A percentile compares a stretch with the other conserved stretches of the same genome.
Evolutionary conservation across 2,888 invertebrate genomes (phyloP).

Genomic region (Peribatodes rhomboidaria): DNA sequence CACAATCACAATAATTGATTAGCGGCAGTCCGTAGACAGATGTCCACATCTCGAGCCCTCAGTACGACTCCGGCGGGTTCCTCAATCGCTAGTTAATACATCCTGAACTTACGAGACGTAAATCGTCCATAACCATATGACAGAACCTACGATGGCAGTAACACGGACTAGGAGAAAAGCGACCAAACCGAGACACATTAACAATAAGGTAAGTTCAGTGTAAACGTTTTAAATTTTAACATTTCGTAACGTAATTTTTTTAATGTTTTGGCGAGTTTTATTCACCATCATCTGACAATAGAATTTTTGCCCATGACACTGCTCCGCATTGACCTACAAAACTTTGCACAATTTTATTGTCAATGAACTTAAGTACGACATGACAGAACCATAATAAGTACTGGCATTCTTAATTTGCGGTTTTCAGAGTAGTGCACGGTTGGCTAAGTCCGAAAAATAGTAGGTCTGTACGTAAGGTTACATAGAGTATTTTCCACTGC

Average conservation of each 20-base stretch:
- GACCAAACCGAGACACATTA: constrained; percentile 8
- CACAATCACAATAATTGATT: constrained; percentile 53
- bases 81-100: constrained; percentile 50
- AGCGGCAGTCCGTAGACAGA: constrained; percentile 47
- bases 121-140: constrained; percentile 4
- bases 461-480: neutral
- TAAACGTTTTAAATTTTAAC: neutral
- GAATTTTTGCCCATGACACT: constrained; percentile 18
- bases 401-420: constrained; percentile 3
- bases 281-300: constrained; percentile 30
- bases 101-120: constrained; percentile 24
- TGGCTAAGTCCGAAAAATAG: neutral
- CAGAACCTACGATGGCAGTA: constrained; percentile 11
- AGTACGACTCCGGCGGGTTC: constrained; percentile 53
- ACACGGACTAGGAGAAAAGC: constrained; percentile 6
- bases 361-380: constrained; percentile 3
- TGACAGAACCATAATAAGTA: constrained; percentile 4
- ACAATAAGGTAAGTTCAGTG: constrained; percentile 27
- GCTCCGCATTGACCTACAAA: constrained; percentile 23
- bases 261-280: neutral
- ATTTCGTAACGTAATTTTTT: constrained; percentile 3
- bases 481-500: no score
- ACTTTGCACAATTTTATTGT: constrained; percentile 19
- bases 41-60: constrained; percentile 61
- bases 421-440: neutral